These are phyloP conservation scores for Drosophila fungiperda DNA, from an alignment of 2,888 invertebrate species.

Conservation along the genomic window DNA sequence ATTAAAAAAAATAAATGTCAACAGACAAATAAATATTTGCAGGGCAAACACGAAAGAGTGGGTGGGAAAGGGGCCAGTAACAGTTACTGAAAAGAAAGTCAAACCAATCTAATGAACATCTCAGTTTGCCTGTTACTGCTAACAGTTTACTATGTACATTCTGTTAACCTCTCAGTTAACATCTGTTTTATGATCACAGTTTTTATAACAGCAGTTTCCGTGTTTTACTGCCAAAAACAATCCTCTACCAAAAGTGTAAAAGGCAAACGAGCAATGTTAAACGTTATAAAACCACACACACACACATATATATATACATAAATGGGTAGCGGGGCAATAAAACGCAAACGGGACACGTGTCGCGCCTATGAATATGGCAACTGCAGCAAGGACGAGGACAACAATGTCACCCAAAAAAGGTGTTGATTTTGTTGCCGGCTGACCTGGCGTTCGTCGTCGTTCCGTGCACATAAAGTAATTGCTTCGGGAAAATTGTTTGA, in stretches of 20 bases:
- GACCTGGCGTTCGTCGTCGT: slow-evolving; percentile 39
- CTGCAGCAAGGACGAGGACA: slow-evolving; percentile 20
- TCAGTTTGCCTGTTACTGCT: neutral
- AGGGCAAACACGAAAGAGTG: slow-evolving; percentile 4
- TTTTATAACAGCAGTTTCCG: neutral
- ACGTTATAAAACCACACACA: neutral
- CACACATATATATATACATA: neutral
- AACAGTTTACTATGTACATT: neutral
- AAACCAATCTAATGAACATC: neutral
- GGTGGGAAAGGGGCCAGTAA: slow-evolving; percentile 12
- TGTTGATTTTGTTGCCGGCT: slow-evolving; percentile 58
- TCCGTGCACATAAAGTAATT: slow-evolving; percentile 45
- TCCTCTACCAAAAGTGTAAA: slow-evolving; percentile 8
- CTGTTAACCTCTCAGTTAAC: slow-evolving; percentile 4
- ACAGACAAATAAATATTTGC: slow-evolving; percentile 68
- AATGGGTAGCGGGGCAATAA: slow-evolving; percentile 37
- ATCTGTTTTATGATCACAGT: slow-evolving; percentile 9
- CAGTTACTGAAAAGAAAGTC: slow-evolving; percentile 4
- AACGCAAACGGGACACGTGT: slow-evolving; percentile 63
- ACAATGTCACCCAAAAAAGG: slow-evolving; percentile 46
- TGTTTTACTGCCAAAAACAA: neutral
- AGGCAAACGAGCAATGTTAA: slow-evolving; percentile 8
- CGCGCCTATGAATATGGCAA: slow-evolving; percentile 46
- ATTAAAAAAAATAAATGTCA: slow-evolving; percentile 67
- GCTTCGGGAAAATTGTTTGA: slow-evolving; percentile 48